Evolutionary conservation across 2,113 vertebrate genomes (phyloP).

Genomic region (Illadopsis cleaveri): DNA sequence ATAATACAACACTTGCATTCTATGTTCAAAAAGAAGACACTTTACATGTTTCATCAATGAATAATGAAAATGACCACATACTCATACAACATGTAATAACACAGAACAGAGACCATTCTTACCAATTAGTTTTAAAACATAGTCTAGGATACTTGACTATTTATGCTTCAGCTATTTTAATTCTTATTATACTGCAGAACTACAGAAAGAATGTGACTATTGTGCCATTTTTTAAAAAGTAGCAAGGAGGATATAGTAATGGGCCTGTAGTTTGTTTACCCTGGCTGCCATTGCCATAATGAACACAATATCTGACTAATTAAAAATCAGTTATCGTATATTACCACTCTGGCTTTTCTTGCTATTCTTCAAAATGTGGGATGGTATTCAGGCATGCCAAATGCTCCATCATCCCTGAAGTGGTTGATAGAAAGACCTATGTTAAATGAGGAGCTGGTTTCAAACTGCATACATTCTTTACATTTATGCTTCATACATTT

Average conservation of each 20-base stretch:
- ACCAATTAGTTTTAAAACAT: background rate
- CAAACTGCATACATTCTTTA: background rate
- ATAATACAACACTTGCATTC: background rate
- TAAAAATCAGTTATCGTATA: background rate
- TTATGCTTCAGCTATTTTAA: background rate
- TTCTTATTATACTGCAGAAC: background rate
- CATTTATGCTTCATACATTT: background rate
- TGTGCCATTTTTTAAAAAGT: background rate
- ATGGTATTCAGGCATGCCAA: background rate
- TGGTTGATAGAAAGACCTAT: background rate
- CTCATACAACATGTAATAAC: background rate
- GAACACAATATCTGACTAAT: background rate
- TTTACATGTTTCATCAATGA: accelerated
- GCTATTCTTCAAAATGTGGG: background rate
- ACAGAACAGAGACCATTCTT: background rate
- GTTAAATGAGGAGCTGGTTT: background rate
- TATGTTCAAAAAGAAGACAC: background rate
- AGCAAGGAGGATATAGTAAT: background rate
- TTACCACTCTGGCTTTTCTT: background rate
- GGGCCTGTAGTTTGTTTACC: background rate
- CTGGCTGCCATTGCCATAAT: background rate
- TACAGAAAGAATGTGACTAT: background rate
- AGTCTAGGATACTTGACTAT: background rate
- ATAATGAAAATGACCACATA: background rate
- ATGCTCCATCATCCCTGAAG: background rate